phyloP scores from a whole-genome alignment of 2,888 invertebrate species.

The Drosophila infuscata region DNA sequence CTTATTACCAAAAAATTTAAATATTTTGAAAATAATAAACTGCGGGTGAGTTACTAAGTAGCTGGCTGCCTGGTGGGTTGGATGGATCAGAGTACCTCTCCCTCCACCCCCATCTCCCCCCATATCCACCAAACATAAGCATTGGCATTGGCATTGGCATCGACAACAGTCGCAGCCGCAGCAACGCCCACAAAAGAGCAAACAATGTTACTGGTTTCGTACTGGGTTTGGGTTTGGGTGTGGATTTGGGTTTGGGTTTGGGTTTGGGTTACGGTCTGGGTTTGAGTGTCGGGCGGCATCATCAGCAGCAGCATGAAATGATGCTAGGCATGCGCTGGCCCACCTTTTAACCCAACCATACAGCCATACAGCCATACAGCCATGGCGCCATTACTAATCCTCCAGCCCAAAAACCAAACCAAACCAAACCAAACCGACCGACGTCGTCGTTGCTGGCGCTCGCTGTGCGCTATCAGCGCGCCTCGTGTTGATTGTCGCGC shows the following conservation, averaged over 20 bases:
- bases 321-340: slow-evolving; percentile 59
- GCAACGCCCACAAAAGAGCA: slow-evolving; percentile 65
- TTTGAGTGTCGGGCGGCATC: slow-evolving; percentile 23
- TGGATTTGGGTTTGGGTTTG: slow-evolving; percentile 6
- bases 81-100: slow-evolving; percentile 4
- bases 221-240: slow-evolving; percentile 8
- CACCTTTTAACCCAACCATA: slow-evolving; percentile 64
- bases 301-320: slow-evolving; percentile 46
- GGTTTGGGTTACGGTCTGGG: slow-evolving; percentile 9
- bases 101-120: not conserved
- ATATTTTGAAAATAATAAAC: slow-evolving; percentile 84
- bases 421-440: slow-evolving; percentile 15
- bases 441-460: slow-evolving; percentile 29
- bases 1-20: slow-evolving; percentile 82
- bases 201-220: slow-evolving; percentile 55
- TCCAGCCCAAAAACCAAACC: slow-evolving; percentile 54
- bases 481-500: slow-evolving; percentile 76
- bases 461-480: slow-evolving; percentile 68
- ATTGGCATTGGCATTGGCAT: slow-evolving; percentile 36
- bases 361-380: slow-evolving; percentile 32
- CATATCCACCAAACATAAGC: slow-evolving; percentile 6
- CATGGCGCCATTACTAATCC: slow-evolving; percentile 66
- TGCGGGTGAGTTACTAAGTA: slow-evolving; percentile 84
- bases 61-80: slow-evolving; percentile 40
- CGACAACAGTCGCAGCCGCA: slow-evolving; percentile 36